Base-by-base conservation (phyloP, 1,140 invertebrate genomes). In the Zaprionus lachaisei region DNA sequence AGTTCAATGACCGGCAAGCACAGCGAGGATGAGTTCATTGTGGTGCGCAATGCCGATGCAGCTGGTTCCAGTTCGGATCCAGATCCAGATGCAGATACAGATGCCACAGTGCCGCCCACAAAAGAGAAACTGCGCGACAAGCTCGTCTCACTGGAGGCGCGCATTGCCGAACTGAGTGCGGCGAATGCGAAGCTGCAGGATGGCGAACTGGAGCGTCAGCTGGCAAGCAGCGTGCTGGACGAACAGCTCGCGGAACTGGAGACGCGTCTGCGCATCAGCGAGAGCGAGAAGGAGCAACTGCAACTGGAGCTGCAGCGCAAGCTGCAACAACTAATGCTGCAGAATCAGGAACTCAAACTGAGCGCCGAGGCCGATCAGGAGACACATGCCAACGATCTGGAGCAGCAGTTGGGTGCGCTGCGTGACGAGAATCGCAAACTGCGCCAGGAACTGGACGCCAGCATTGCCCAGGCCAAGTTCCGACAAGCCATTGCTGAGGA, bases 121-220 rank as follows among this genome's bases (percentile, higher is more conserved):
- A 92, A 92, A 57, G 85, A 92, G 49, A 93, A 94, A 26, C 69
- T 94, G 5, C 87, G 90, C 37, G 93, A 89, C 90, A 94, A 93
- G 81, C 94, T 93, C 37, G 92, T 62, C 74, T 85, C 91, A 61
- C 86, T 93, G 61, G 94, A 92, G 87, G 92, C 91, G 55, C 93
- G 86, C 34, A 79, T 93, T 82, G 77, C 81, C n/a, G 92, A 85
- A 77, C 89, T 80, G 66, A 92, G 56, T 62, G 86, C 92, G 72
- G 91, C 86, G 63, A 93, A 81, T 83, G 93, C 79, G 56, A 84
- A 84, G 64, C 70, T 86, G 44, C 75, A 80, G 64, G 82, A 91
- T 31, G 77, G 61, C n/a, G 94, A 95, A 68, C 92, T 94, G 81
- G 94, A 94, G 66, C 94, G 94, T 24, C 94, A 94, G 89, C 91